These are phyloP conservation scores for Albula glossodonta DNA, from an alignment of 2,113 vertebrate species.

Conservation along the genomic window DNA sequence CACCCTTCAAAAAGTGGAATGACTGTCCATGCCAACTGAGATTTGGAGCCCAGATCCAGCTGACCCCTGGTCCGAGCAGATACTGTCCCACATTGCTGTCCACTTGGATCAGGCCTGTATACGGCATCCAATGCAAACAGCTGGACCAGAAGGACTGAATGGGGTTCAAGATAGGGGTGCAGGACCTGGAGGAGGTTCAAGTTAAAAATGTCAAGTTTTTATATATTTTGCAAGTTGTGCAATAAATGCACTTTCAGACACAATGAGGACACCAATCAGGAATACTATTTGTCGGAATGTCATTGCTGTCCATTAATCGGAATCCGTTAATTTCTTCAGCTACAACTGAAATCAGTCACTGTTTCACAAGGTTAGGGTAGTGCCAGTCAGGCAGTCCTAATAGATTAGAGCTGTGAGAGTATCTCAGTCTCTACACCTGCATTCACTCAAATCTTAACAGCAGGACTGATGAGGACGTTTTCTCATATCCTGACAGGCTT, in stretches of 20 bases:
- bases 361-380: no score
- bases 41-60: background rate
- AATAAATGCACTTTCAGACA: no score
- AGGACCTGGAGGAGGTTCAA: constrained; percentile 31
- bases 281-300: no score
- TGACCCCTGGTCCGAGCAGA: background rate
- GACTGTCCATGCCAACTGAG: constrained; percentile 36
- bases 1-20: constrained; percentile 35
- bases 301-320: no score
- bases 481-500: background rate
- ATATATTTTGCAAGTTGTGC: background rate
- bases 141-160: constrained; percentile 43
- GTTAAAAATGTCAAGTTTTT: no score
- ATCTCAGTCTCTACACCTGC: no score
- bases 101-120: background rate
- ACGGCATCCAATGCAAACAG: constrained; percentile 38
- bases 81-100: background rate
- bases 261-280: no score
- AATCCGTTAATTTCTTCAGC: no score
- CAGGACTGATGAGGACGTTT: background rate
- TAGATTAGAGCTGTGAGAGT: no score
- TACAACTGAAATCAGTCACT: no score
- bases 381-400: no score
- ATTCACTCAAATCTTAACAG: background rate
- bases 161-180: constrained; percentile 34